A percentile compares a stretch with the other conserved stretches of the same genome.
These are phyloP conservation scores for Paramormyrops hopkinsi DNA, from an alignment of 2,797 vertebrate species.

Conservation along the genomic window DNA sequence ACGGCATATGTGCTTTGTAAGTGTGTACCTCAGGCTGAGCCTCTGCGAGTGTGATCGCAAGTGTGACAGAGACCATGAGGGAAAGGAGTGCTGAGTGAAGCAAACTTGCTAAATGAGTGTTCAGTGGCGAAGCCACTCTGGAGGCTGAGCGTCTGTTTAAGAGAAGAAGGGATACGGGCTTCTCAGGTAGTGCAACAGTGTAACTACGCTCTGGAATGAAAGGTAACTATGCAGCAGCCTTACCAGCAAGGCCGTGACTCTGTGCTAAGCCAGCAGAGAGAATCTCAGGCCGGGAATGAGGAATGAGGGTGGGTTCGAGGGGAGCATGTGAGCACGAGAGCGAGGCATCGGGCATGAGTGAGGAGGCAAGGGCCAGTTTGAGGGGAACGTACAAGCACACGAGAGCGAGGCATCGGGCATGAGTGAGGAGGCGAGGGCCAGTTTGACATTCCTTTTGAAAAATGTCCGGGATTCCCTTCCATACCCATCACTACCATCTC, in stretches of 20 bases:
- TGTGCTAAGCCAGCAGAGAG: background rate
- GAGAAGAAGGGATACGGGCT: background rate
- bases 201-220: background rate
- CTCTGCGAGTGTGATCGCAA: background rate
- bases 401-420: background rate
- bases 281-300: background rate
- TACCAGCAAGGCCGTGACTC: background rate
- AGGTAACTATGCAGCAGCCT: background rate
- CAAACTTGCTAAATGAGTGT: background rate
- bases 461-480: no score
- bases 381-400: background rate
- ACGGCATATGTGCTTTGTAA: background rate
- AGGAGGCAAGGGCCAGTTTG: background rate
- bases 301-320: background rate
- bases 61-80: background rate
- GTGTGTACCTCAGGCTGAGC: background rate
- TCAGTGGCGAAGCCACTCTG: background rate
- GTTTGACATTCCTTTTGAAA: background rate
- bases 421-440: background rate
- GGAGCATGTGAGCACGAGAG: background rate
- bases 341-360: background rate
- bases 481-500: no score
- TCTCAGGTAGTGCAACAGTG: background rate
- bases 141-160: background rate
- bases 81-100: background rate